Conservation (phyloP, 2,113 vertebrate species). For the crab-eating macaque (Macaca fascicularis) region DNA sequence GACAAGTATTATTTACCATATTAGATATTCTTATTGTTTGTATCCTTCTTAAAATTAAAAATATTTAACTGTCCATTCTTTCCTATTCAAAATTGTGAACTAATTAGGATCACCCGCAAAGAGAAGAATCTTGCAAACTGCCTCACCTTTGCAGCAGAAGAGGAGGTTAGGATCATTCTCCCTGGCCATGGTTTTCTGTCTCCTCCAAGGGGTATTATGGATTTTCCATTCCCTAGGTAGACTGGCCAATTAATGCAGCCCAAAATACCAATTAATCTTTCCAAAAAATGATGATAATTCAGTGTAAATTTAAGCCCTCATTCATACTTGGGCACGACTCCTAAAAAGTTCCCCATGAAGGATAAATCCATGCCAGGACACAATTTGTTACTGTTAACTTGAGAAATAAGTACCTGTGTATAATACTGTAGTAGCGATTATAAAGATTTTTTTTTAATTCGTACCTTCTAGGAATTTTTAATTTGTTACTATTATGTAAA, state of each 20-base stretch:
- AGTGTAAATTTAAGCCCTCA: neutral
- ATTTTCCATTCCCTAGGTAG: neutral
- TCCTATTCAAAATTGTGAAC: neutral
- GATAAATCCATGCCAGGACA: neutral
- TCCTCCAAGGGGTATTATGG: neutral
- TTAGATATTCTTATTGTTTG: neutral
- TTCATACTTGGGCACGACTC: neutral
- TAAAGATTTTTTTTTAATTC: neutral
- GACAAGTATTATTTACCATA: neutral
- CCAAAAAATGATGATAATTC: neutral
- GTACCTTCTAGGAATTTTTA: neutral
- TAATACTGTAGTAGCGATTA: neutral
- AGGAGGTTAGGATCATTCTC: neutral
- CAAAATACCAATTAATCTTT: neutral
- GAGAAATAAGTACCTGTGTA: neutral
- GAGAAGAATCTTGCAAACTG: neutral
- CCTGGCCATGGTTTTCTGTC: neutral
- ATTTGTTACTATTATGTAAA: neutral
- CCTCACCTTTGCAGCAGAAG: neutral
- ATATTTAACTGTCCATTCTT: neutral
- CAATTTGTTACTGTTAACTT: neutral
- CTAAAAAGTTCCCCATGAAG: neutral
- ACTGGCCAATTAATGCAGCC: neutral
- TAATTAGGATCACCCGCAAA: neutral
- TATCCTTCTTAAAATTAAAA: constrained; percentile 26